Evolutionary conservation across 2,797 vertebrate species (phyloP), one percentile per base, ranked within the genome.

Genomic region (Myotis pilosus): DNA sequence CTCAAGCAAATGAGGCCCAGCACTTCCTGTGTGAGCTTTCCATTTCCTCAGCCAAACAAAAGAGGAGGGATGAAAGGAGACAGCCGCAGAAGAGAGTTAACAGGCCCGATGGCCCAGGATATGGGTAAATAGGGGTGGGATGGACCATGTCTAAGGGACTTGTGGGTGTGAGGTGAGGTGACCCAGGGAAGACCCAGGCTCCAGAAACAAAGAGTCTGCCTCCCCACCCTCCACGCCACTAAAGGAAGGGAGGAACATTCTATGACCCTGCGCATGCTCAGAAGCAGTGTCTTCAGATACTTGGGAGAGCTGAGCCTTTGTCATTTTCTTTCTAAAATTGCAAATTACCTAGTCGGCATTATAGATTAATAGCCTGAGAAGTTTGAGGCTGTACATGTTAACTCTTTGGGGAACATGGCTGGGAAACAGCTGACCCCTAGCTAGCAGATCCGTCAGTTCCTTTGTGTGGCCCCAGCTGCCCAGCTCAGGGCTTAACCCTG

Each of bases 1-100:
- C 97, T 98, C 97, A 96, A 98, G 97, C 97, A 98, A 98, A 98
- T 97, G 98, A 98, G 97, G 98, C 96, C 98, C 97, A 98, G 97
- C 97, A 98, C 97, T 98, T 98, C 98, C 98, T 98, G 98, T 97
- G 98, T 98, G 98, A 98, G 98, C 97, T 97, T 98, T 98, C 97
- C 98, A 98, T 98, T 98, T 98, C 98, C 97, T 98, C 97, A 96
- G 98, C 97, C 97, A 98, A 98, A 98, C 55, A 96, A 97, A 95
- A 96, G 95, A 95, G 91, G 11, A 68, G 55, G 89, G 96, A 96
- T 96, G 72, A 96, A 97, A 95, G 83, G 33, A 97, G 96, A 97
- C 90, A 72, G 96, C 86, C 22, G 80, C 92, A 96, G 93, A 97
- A 97, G 94, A 96, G 96, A 96, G 94, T 94, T 55, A 97, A 89